These are phyloP conservation scores for Microcebus tavaratra DNA, from an alignment of 2,113 vertebrate species.

Conservation along the genomic window DNA sequence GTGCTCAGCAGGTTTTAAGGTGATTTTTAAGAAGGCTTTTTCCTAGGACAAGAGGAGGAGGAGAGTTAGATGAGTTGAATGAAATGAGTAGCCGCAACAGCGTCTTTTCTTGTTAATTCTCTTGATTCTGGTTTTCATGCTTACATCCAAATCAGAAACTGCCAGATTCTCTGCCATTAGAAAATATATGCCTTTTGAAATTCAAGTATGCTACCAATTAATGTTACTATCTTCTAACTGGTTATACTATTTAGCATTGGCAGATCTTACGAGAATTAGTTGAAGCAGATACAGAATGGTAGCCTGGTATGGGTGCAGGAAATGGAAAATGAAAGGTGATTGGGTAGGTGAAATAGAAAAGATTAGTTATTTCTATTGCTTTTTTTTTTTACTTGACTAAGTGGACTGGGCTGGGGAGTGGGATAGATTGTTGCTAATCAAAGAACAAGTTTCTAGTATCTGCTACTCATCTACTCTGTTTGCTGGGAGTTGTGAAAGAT, in stretches of 20 bases:
- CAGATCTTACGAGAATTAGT: neutral
- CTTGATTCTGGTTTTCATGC: neutral
- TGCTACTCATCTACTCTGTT: neutral
- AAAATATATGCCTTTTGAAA: neutral
- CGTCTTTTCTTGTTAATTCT: neutral
- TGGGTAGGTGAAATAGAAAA: neutral
- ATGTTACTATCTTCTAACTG: neutral
- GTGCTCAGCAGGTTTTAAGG: neutral
- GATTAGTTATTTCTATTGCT: neutral
- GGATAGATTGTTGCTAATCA: neutral
- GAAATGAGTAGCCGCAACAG: neutral
- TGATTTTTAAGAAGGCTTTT: neutral
- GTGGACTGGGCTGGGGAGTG: neutral
- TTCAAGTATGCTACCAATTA: neutral
- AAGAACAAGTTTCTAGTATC: neutral
- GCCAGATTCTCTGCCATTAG: neutral
- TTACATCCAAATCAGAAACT: neutral
- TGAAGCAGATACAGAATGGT: neutral
- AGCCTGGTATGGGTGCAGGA: neutral
- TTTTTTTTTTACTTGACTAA: neutral
- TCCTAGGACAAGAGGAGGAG: neutral
- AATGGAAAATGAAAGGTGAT: neutral
- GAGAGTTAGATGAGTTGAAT: neutral
- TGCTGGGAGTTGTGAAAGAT: neutral
- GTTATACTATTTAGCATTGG: neutral